Evolutionary conservation across 2,113 vertebrate species (phyloP).

Genomic region (Uropsilus gracilis): DNA sequence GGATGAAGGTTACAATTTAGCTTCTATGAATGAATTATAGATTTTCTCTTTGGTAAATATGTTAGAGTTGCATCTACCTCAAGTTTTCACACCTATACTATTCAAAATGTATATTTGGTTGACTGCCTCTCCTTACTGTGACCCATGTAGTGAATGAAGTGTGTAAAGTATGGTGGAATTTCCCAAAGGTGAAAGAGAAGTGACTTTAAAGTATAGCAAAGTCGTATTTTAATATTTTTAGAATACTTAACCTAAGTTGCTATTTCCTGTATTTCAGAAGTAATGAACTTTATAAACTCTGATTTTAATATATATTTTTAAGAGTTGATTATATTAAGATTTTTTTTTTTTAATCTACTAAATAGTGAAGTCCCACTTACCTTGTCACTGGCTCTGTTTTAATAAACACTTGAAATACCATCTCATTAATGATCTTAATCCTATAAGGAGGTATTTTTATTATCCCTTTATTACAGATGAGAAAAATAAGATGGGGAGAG

Average conservation of each 20-base stretch:
- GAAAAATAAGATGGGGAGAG: neutral
- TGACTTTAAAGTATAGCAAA: neutral
- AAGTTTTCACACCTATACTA: neutral
- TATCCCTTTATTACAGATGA: neutral
- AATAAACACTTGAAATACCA: neutral
- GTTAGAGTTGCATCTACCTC: neutral
- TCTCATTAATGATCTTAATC: neutral
- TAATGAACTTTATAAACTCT: slow-evolving; percentile 10
- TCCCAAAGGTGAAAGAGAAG: neutral
- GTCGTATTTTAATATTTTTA: slow-evolving; percentile 25
- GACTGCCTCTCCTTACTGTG: neutral
- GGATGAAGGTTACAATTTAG: neutral
- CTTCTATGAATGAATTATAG: neutral
- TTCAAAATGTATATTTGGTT: neutral
- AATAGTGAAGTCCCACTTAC: neutral
- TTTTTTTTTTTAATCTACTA: neutral
- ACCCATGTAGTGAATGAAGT: neutral
- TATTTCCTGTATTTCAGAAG: slow-evolving; percentile 1
- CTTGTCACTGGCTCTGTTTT: slow-evolving; percentile 17
- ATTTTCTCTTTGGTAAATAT: slow-evolving; percentile 21
- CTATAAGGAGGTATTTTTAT: neutral
- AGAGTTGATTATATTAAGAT: neutral
- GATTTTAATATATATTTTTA: slow-evolving; percentile 13
- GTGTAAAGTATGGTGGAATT: neutral
- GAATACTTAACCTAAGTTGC: neutral